Evolutionary conservation across 2,113 vertebrate genomes (phyloP), one percentile per base, ranked within the genome.

Genomic region (Ondatra zibethicus): DNA sequence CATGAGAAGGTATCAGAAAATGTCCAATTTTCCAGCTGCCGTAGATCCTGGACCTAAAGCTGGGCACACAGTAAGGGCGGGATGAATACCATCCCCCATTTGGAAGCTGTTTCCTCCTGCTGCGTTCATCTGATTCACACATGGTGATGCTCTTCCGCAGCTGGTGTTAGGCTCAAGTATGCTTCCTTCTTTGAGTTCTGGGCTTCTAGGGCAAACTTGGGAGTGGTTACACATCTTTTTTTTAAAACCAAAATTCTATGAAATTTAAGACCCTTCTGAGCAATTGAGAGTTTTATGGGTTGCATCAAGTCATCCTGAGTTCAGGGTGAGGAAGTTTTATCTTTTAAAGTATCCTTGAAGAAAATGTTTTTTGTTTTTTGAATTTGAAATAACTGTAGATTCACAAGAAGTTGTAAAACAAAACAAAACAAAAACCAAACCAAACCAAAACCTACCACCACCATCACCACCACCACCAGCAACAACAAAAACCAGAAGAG

Each of bases 161-260:
- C 86, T 91, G 91, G 81, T 29, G 21, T 47, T 66, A 58, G 88
- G 21, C 58, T 91, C 61, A 77, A 88, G 31, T 47, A 7, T 58
- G 21, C 91, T 82, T 88, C 66, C 13, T 61, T 33, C 86, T 55
- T 47, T 77, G 31, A 23, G 39, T 45, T 45, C 82, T 72, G 33
- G 25, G 92, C 45, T 91, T 96, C 94, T 84, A 82, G 68, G 42
- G 65, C 23, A 80, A 70, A 14, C 55, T n/a, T 91, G 39, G 39
- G 50, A 82, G 68, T 68, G 52, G 80, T 65, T 72, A 81, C 16
- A 77, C 23, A 65, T 63, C 29, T 80, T 94, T 63, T 45, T 58
- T 58, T 58, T 17, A 17, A 17, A 93, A 29, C 7, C 8, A 39
- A 50, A 96, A 52, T 82, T 93, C 50, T 33, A 42, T 65, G 4